A percentile compares a stretch with the other conserved stretches of the same genome.
Evolutionary conservation across 2,797 vertebrate species (phyloP).

Genomic region (Chelon auratus): DNA sequence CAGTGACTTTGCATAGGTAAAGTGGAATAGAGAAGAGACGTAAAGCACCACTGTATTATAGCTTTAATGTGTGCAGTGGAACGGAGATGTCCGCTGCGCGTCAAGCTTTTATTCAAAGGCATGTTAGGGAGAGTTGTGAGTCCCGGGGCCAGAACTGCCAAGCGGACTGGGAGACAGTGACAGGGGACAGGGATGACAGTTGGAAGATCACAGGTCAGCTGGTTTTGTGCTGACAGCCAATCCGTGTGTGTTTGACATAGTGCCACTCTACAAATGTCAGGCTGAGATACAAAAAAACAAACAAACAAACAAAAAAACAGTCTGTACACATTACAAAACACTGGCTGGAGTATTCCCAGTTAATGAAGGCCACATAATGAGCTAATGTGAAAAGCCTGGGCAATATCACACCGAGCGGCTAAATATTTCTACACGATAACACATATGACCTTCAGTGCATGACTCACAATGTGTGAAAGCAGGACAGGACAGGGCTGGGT

Average conservation of each 20-base stretch:
- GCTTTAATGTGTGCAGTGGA: neutral
- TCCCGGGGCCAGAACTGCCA: constrained; percentile 42
- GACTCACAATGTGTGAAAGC: constrained; percentile 59
- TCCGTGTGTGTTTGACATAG: constrained; percentile 39
- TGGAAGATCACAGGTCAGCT: constrained; percentile 70
- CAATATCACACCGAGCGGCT: constrained; percentile 30
- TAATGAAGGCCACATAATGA: constrained; percentile 35
- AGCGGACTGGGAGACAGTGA: constrained; percentile 37
- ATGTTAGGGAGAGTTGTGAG: constrained; percentile 27
- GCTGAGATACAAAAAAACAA: neutral
- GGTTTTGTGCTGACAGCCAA: constrained; percentile 71
- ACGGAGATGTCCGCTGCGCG: neutral
- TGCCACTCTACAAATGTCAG: constrained; percentile 44
- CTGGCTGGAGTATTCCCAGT: constrained; percentile 7
- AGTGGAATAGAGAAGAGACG: constrained; percentile 16
- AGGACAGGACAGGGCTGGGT: constrained; percentile 10
- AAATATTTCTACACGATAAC: constrained; percentile 63
- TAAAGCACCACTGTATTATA: neutral
- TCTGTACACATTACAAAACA: constrained; percentile 8
- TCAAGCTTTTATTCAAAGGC: neutral
- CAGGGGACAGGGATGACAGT: constrained; percentile 48
- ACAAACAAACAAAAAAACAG: too few species aligned
- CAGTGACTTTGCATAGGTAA: constrained; percentile 34
- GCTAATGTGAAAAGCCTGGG: constrained; percentile 44
- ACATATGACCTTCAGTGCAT: constrained; percentile 50